Conservation (phyloP, 2,888 invertebrate genomes). For the Drosophila trichaetosa region DNA sequence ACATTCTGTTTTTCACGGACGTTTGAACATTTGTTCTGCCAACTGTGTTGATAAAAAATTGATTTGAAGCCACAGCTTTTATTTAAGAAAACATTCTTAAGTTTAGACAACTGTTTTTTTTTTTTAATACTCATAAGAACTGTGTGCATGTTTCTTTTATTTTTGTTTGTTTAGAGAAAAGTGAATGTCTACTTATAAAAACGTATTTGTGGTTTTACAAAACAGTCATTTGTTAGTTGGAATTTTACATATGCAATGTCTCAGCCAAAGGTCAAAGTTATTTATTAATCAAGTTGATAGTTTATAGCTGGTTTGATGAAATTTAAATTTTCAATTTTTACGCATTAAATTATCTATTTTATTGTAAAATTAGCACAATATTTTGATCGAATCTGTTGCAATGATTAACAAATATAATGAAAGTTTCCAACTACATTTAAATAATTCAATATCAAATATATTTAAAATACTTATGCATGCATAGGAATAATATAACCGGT, state of each 20-base stretch:
- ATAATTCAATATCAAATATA: not conserved
- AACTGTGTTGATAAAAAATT: not conserved
- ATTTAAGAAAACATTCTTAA: not conserved
- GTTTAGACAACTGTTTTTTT: constrained; percentile 4
- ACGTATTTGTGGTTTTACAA: not conserved
- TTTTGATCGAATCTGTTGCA: not conserved
- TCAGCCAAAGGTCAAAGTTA: not conserved
- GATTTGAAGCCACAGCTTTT: not conserved
- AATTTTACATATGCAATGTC: not conserved
- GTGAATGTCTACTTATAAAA: not conserved
- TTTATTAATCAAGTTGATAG: not conserved
- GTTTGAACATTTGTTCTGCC: not conserved
- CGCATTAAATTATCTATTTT: not conserved
- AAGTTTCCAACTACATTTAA: not conserved
- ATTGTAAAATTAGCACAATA: not conserved
- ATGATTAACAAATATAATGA: not conserved
- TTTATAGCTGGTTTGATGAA: not conserved
- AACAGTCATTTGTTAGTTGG: not conserved
- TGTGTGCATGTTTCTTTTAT: not conserved
- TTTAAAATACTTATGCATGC: not conserved
- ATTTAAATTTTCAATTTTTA: not conserved
- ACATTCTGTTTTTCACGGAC: not conserved
- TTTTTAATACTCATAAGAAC: not conserved
- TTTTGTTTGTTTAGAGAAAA: not conserved
- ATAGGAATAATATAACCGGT: not conserved